These are phyloP conservation scores for Pedicia rivosa DNA, from an alignment of 2,888 invertebrate species.

Conservation along the genomic window DNA sequence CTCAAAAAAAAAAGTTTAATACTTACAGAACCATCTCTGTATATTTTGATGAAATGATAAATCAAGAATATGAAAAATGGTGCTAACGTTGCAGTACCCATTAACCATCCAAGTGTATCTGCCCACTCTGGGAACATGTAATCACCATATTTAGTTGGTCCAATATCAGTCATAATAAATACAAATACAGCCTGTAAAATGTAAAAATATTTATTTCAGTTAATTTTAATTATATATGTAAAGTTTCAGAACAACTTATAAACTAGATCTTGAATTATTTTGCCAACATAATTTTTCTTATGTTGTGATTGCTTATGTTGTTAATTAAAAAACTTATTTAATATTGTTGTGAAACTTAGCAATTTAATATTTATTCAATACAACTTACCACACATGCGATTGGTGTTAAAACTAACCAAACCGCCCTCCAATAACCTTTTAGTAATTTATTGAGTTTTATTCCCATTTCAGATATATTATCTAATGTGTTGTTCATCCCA, in stretches of 20 bases:
- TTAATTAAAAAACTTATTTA: too few relatives aligned
- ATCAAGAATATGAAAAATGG: constrained; percentile 55
- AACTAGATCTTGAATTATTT: too few relatives aligned
- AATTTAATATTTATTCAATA: too few relatives aligned
- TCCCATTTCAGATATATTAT: constrained; percentile 41
- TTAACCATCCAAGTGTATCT: constrained; percentile 50
- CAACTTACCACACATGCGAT: constrained; percentile 48
- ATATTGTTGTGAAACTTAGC: not conserved
- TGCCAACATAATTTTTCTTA: too few relatives aligned
- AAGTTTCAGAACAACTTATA: too few relatives aligned
- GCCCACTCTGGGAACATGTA: constrained; percentile 57
- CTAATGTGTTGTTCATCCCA: constrained; percentile 42
- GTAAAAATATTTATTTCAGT: too few relatives aligned
- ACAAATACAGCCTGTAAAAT: constrained; percentile 59
- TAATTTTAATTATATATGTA: too few relatives aligned
- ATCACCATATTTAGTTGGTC: constrained; percentile 42
- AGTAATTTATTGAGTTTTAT: constrained; percentile 45
- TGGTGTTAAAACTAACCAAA: constrained; percentile 58
- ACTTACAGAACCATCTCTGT: too few relatives aligned
- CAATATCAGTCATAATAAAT: constrained; percentile 54
- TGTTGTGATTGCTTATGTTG: too few relatives aligned
- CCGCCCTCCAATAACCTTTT: constrained; percentile 49
- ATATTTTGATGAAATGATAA: too few relatives aligned
- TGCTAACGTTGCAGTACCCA: constrained; percentile 50
- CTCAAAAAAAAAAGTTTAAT: too few relatives aligned